Conservation (phyloP, 2,888 invertebrate genomes). For the Digitonthophagus gazella region DNA sequence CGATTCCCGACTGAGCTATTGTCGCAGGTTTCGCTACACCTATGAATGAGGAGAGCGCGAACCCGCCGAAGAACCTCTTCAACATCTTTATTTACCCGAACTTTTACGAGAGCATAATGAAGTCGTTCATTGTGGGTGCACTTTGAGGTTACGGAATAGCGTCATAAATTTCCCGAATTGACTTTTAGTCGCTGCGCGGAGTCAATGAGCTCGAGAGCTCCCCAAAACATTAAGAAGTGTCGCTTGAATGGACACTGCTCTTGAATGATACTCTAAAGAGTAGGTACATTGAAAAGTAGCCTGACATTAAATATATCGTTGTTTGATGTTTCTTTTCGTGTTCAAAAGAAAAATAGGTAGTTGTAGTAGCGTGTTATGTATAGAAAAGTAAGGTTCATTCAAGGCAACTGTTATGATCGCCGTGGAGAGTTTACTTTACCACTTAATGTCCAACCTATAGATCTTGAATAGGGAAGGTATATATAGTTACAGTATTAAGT, state of each 20-base stretch:
- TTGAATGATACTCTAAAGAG: not conserved
- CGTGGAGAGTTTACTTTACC: not conserved
- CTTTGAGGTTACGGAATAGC: conserved; percentile 44
- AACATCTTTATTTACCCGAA: conserved; percentile 43
- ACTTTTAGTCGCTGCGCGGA: conserved; percentile 6
- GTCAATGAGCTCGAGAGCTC: conserved; percentile 6
- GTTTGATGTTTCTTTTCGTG: not conserved
- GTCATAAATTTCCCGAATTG: conserved; percentile 41
- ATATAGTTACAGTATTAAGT: no score
- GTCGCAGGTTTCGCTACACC: conserved; percentile 1
- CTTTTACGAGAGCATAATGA: conserved; percentile 35
- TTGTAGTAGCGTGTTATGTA: not conserved
- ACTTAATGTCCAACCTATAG: not conserved
- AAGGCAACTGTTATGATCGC: not conserved
- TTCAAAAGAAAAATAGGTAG: not conserved
- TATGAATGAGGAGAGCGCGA: not conserved
- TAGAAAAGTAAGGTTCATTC: not conserved
- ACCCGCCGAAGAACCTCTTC: not conserved
- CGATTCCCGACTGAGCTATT: conserved; percentile 35
- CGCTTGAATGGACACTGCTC: not conserved
- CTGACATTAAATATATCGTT: not conserved
- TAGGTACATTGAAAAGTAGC: not conserved
- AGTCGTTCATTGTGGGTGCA: conserved; percentile 39
- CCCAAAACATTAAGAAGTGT: not conserved
- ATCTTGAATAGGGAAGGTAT: not conserved